Conservation (phyloP, 2,113 vertebrate species). For the Pungitius pungitius region DNA sequence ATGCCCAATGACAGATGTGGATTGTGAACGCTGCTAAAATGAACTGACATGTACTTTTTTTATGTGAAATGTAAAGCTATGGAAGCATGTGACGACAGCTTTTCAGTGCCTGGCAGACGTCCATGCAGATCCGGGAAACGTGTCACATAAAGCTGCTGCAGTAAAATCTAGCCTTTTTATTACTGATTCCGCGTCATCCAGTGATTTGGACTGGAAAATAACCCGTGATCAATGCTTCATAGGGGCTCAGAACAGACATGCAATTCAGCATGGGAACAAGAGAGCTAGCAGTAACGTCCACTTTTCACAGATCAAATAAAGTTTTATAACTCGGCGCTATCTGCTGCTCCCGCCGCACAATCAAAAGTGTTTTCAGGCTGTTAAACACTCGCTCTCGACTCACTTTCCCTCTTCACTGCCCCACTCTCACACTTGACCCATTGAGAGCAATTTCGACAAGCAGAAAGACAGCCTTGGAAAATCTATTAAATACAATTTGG, state of each 20-base stretch:
- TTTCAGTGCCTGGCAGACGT: conserved; percentile 65
- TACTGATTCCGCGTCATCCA: conserved; percentile 79
- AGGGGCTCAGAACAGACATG: conserved; percentile 70
- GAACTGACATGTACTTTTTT: conserved; percentile 65
- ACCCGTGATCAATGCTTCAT: conserved; percentile 74
- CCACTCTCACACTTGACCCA: conserved; percentile 71
- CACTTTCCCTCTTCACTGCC: conserved; percentile 35
- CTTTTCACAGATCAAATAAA: conserved; percentile 83
- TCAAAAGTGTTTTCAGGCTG: conserved; percentile 79
- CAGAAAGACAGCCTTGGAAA: conserved; percentile 78
- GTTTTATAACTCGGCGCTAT: conserved; percentile 79
- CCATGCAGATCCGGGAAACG: conserved; percentile 74
- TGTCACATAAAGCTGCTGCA: conserved; percentile 75
- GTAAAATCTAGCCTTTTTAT: conserved; percentile 77
- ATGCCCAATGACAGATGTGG: conserved; percentile 50
- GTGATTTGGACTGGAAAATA: conserved; percentile 73
- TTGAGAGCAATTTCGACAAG: conserved; percentile 77
- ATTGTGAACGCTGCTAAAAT: conserved; percentile 58
- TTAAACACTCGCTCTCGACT: conserved; percentile 69
- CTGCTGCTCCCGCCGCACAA: conserved; percentile 77
- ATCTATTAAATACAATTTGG: conserved; percentile 79
- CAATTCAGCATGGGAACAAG: conserved; percentile 78
- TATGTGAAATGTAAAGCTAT: conserved; percentile 66
- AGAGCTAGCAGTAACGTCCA: conserved; percentile 79
- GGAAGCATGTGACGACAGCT: conserved; percentile 58